phyloP scores from a whole-genome alignment of 2,797 vertebrate genomes.

The Onychomys arenicola region DNA sequence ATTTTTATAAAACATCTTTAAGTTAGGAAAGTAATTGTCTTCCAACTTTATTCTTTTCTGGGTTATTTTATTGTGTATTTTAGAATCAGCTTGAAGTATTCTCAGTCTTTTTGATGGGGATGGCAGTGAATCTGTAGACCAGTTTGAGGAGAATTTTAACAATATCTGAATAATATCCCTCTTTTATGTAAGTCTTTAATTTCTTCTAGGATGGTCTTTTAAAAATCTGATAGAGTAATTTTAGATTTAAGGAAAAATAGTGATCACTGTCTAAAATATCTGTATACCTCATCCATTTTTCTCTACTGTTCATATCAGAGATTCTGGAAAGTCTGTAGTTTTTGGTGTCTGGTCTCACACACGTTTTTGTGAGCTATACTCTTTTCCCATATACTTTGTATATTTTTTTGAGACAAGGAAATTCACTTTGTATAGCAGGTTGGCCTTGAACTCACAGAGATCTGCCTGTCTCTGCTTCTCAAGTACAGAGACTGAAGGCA shows the following conservation, averaged over 20 bases:
- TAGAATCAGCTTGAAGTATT: background rate
- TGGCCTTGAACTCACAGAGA: background rate
- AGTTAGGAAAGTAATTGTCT: background rate
- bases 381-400: background rate
- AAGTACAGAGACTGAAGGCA: background rate
- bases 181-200: background rate
- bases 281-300: background rate
- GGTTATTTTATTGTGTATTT: conserved; percentile 3
- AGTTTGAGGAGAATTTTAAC: conserved; percentile 4
- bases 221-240: background rate
- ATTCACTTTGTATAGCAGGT: background rate
- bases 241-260: background rate
- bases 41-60: background rate
- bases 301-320: background rate
- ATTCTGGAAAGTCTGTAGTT: background rate
- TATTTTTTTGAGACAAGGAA: background rate
- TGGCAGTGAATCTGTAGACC: background rate
- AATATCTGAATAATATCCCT: background rate
- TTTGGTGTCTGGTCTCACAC: background rate
- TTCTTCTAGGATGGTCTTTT: conserved; percentile 19
- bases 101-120: background rate
- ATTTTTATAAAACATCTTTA: background rate
- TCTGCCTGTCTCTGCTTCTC: background rate
- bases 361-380: background rate
- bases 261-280: background rate